phyloP scores from a whole-genome alignment of 1,140 invertebrate species.

The Drosophila watanabei region DNA sequence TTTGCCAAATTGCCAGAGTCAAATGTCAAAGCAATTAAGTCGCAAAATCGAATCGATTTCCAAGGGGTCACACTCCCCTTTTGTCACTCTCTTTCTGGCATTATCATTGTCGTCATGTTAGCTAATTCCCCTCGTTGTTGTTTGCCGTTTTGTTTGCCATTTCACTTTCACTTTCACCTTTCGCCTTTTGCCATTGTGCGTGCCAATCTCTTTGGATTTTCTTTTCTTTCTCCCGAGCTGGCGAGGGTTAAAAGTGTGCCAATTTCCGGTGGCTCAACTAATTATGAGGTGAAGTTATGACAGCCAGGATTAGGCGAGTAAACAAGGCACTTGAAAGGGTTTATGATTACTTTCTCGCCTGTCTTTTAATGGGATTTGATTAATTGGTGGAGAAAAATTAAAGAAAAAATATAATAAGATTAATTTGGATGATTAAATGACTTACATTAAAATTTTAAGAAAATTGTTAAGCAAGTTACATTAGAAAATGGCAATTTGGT shows the following conservation, averaged over 20 bases:
- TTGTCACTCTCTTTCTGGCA: conserved; percentile 46
- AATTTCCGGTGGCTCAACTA: conserved; percentile 58
- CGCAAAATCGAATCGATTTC: conserved; percentile 64
- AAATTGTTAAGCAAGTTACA: not conserved
- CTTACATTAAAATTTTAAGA: not conserved
- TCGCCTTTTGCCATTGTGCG: conserved; percentile 17
- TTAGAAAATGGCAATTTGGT: not conserved
- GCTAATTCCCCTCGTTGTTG: conserved; percentile 80
- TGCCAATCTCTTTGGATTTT: conserved; percentile 57
- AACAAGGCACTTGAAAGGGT: conserved; percentile 36
- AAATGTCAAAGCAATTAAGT: conserved; percentile 82
- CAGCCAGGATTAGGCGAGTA: conserved; percentile 42
- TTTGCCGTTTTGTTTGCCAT: conserved; percentile 71
- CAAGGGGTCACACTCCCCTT: conserved; percentile 39
- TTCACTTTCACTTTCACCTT: conserved; percentile 64
- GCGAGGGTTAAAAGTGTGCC: conserved; percentile 68
- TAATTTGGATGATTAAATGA: not conserved
- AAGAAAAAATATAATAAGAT: no score
- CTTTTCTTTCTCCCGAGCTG: conserved; percentile 10
- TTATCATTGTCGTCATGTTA: conserved; percentile 82
- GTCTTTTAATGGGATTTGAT: conserved; percentile 31
- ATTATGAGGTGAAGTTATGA: conserved; percentile 76
- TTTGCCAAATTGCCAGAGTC: conserved; percentile 71
- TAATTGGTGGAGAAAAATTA: not conserved
- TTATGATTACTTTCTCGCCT: conserved; percentile 27